Evolutionary conservation across 2,113 vertebrate genomes (phyloP).

Genomic region (Mungos mungo): DNA sequence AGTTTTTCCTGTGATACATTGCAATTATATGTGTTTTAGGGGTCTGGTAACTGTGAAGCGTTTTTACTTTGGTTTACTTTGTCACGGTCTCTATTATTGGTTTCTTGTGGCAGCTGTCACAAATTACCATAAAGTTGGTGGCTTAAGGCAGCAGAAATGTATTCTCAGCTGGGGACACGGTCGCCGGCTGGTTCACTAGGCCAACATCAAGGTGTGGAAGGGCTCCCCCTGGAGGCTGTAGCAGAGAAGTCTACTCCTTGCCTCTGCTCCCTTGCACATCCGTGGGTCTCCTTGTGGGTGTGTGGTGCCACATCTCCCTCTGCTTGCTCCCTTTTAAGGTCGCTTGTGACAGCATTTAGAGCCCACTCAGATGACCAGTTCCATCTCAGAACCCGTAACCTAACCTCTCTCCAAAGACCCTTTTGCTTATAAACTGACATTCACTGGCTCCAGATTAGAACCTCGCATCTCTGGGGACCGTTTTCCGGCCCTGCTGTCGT

Average conservation of each 20-base stretch:
- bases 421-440: background rate
- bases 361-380: background rate
- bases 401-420: background rate
- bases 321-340: background rate
- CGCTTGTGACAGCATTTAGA: background rate
- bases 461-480: background rate
- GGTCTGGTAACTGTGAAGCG: background rate
- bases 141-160: background rate
- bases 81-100: background rate
- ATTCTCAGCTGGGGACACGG: background rate
- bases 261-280: background rate
- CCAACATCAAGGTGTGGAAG: rapidly evolving
- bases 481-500: background rate
- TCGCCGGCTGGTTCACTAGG: background rate
- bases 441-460: background rate
- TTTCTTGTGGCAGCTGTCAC: background rate
- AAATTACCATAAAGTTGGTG: background rate
- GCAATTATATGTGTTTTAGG: background rate
- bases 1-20: background rate
- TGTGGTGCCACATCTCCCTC: background rate
- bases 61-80: background rate
- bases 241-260: background rate
- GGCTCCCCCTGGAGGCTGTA: background rate
- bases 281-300: background rate
- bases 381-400: background rate